A percentile compares a stretch with the other conserved stretches of the same genome.
Evolutionary conservation across 2,797 vertebrate species (phyloP).

Genomic region (Argentina silus): DNA sequence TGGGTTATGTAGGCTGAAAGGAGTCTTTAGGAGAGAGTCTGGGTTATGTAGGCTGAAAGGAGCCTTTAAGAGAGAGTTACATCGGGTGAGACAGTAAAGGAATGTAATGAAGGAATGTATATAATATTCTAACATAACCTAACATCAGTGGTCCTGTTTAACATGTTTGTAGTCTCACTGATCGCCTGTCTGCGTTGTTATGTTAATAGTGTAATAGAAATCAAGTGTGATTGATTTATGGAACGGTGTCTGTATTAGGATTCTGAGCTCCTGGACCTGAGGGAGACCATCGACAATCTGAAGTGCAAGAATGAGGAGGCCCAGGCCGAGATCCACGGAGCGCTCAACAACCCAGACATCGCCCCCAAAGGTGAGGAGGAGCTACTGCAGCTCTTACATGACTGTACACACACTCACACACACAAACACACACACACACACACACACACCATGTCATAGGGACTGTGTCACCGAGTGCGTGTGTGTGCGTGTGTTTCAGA

Average conservation of each 20-base stretch:
- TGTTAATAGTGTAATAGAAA: no score
- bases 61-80: no score
- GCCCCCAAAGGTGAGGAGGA: constrained; percentile 81
- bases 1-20: no score
- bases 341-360: constrained; percentile 85
- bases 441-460: neutral
- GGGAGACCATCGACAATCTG: constrained; percentile 91
- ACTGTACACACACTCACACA: neutral
- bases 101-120: no score
- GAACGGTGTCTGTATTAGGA: constrained; percentile 74
- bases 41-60: no score
- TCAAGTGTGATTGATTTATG: no score
- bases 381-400: neutral
- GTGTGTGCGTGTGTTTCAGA: constrained; percentile 70
- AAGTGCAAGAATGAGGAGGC: constrained; percentile 92
- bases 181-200: no score
- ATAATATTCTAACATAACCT: no score
- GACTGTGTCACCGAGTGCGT: neutral
- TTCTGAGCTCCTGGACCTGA: constrained; percentile 86
- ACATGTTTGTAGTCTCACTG: no score
- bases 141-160: neutral
- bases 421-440: neutral
- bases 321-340: constrained; percentile 92
- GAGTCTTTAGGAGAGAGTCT: no score
- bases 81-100: no score